A percentile compares a stretch with the other conserved stretches of the same genome.
Conservation (phyloP, 2,113 vertebrate species). For the Archocentrus centrarchus region DNA sequence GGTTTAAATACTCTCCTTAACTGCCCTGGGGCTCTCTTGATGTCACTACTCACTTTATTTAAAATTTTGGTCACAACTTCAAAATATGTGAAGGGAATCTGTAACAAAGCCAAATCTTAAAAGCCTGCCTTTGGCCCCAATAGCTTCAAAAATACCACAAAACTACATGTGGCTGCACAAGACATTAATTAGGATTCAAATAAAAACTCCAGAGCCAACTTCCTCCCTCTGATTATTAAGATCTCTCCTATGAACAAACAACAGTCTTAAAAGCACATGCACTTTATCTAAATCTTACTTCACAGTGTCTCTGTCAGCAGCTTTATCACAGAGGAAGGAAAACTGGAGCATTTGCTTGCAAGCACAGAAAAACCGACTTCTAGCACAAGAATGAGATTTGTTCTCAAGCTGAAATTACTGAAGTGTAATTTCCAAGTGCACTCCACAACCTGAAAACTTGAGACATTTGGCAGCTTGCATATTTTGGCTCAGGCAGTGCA, state of each 20-base stretch:
- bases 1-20: conserved; percentile 53
- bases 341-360: conserved; percentile 38
- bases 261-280: conserved; percentile 28
- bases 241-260: conserved; percentile 35
- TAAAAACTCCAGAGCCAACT: conserved; percentile 24
- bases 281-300: conserved; percentile 51
- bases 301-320: conserved; percentile 54
- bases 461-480: conserved; percentile 72
- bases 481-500: conserved; percentile 61
- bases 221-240: conserved; percentile 48
- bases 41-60: conserved; percentile 6
- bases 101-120: conserved; percentile 1
- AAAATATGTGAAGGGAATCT: conserved; percentile 19
- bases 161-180: not conserved
- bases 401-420: conserved; percentile 52
- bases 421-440: conserved; percentile 59
- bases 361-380: conserved; percentile 38
- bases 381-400: conserved; percentile 48
- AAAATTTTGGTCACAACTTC: conserved; percentile 24
- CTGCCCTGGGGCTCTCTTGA: conserved; percentile 12
- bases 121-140: conserved; percentile 4
- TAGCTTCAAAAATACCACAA: not conserved
- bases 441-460: conserved; percentile 65
- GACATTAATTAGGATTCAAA: conserved; percentile 6
- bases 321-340: conserved; percentile 55